phyloP scores from a whole-genome alignment of 2,888 invertebrate species.

The Nemoura dubitans region DNA sequence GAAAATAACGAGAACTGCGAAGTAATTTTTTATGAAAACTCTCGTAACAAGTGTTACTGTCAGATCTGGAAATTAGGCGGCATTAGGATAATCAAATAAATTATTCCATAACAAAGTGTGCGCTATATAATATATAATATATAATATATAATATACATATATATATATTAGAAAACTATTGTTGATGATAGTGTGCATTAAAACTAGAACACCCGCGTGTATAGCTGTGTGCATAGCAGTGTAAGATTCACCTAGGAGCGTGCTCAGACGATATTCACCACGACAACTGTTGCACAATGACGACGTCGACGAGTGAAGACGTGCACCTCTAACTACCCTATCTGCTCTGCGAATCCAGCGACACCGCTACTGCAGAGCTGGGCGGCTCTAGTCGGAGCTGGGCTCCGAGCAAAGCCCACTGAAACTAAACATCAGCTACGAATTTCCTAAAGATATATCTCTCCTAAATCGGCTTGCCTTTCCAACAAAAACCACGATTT shows the following conservation, averaged over 20 bases:
- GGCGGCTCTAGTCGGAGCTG: not conserved
- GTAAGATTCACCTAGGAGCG: not conserved
- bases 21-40: conserved; percentile 7
- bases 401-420: not conserved
- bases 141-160: no score
- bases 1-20: conserved; percentile 2
- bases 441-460: not conserved
- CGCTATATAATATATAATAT: no score
- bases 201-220: not conserved
- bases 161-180: not conserved
- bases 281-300: not conserved
- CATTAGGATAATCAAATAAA: not conserved
- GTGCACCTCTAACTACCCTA: no score
- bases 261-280: not conserved
- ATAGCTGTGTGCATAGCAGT: not conserved
- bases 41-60: not conserved
- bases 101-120: not conserved
- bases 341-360: not conserved
- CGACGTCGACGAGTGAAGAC: not conserved
- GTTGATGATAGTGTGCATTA: not conserved
- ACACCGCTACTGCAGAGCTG: not conserved
- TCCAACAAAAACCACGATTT: not conserved
- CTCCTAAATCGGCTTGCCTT: not conserved
- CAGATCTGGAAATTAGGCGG: not conserved
- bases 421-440: not conserved